phyloP scores from a whole-genome alignment of 2,888 invertebrate genomes.

The Antitype chi region DNA sequence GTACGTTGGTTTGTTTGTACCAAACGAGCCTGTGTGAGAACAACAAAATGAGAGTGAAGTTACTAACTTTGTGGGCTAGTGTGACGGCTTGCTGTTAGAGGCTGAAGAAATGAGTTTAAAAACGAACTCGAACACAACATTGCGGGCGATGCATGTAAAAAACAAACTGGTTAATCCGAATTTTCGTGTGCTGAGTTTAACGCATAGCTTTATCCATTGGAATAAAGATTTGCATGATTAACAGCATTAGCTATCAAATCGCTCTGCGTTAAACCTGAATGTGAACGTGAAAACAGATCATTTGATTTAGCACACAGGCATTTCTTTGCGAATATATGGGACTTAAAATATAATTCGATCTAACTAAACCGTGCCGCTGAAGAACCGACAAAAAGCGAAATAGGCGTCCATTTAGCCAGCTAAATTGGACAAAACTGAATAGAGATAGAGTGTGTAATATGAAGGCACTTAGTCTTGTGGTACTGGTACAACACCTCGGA shows the following conservation, averaged over 20 bases:
- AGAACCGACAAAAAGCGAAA: background rate
- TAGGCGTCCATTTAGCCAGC: background rate
- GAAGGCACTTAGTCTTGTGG: background rate
- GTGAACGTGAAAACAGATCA: background rate
- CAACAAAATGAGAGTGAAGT: constrained; percentile 1
- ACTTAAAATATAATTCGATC: background rate
- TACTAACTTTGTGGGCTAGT: background rate
- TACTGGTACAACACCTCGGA: background rate
- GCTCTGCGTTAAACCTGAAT: background rate
- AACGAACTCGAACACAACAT: background rate
- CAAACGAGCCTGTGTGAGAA: background rate
- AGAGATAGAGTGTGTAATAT: background rate
- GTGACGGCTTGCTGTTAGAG: background rate
- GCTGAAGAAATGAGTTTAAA: background rate
- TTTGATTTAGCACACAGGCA: background rate
- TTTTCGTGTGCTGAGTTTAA: background rate
- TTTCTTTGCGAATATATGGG: background rate
- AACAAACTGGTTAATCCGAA: background rate
- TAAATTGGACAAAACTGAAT: background rate
- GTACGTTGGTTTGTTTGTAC: constrained; percentile 6
- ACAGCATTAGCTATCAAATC: background rate
- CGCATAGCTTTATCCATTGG: background rate
- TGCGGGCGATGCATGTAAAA: background rate
- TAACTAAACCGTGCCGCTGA: background rate
- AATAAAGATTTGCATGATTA: background rate